Conservation (phyloP, 2,113 vertebrate species). For the Nyctibius bracteatus region DNA sequence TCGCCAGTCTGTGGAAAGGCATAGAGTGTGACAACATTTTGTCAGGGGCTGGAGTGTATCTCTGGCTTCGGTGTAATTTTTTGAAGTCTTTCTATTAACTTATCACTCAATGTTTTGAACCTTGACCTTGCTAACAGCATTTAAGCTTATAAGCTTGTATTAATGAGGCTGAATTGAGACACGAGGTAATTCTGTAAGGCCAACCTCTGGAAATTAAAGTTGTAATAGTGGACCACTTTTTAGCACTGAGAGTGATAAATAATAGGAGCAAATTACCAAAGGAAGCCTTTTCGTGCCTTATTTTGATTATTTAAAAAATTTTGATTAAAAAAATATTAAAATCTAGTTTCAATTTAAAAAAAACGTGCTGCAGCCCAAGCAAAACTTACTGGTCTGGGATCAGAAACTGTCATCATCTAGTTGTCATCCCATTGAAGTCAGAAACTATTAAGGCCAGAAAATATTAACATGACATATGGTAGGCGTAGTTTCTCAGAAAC, state of each 20-base stretch:
- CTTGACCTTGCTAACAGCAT: neutral
- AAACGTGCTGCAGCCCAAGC: neutral
- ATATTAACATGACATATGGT: neutral
- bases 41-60: neutral
- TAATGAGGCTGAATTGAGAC: neutral
- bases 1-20: neutral
- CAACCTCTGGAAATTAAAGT: neutral
- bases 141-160: neutral
- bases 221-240: neutral
- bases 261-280: neutral
- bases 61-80: neutral
- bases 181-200: neutral
- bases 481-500: neutral
- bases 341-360: neutral
- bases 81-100: neutral
- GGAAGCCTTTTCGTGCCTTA: neutral
- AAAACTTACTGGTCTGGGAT: neutral
- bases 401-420: neutral
- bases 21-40: neutral
- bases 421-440: neutral
- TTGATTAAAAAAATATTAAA: neutral
- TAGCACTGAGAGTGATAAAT: neutral
- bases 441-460: neutral
- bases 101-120: neutral
- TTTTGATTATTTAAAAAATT: neutral